These are phyloP conservation scores for Takifugu rubripes DNA, from an alignment of 2,797 vertebrate species.

Conservation along the genomic window DNA sequence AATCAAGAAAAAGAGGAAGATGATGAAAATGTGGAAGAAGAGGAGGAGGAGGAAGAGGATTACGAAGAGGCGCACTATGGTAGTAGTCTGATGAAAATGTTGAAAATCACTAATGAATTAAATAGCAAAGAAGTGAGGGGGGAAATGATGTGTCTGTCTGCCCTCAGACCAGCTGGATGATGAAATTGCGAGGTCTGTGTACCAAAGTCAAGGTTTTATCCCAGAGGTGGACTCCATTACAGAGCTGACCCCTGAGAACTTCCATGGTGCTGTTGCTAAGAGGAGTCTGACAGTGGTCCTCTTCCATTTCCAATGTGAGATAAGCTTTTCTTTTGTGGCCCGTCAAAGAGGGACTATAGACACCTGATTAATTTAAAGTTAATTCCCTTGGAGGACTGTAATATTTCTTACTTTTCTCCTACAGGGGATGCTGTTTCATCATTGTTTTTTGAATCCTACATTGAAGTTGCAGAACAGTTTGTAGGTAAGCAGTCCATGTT, in stretches of 20 bases:
- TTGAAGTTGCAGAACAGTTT: constrained; percentile 78
- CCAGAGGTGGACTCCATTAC: constrained; percentile 73
- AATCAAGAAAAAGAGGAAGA: constrained; percentile 52
- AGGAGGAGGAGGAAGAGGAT: constrained; percentile 32
- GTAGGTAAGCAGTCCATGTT: constrained; percentile 73
- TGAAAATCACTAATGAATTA: background rate
- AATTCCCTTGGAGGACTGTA: background rate
- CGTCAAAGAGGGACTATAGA: background rate
- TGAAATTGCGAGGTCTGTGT: constrained; percentile 83
- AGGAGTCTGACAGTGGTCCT: constrained; percentile 76
- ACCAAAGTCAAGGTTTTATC: constrained; percentile 73
- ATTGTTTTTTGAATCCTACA: constrained; percentile 80
- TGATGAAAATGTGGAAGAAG: constrained; percentile 26
- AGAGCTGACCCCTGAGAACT: constrained; percentile 82
- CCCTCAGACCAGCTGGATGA: constrained; percentile 84
- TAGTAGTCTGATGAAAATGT: background rate
- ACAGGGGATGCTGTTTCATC: constrained; percentile 89
- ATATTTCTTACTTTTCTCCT: constrained; percentile 34
- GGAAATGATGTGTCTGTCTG: background rate
- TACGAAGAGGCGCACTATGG: background rate
- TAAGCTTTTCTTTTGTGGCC: background rate
- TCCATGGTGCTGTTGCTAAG: constrained; percentile 64
- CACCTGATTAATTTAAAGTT: background rate
- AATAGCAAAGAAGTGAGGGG: background rate
- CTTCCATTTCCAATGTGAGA: constrained; percentile 91